phyloP scores from a whole-genome alignment of 2,888 invertebrate species.

The Octodonta nipae region DNA sequence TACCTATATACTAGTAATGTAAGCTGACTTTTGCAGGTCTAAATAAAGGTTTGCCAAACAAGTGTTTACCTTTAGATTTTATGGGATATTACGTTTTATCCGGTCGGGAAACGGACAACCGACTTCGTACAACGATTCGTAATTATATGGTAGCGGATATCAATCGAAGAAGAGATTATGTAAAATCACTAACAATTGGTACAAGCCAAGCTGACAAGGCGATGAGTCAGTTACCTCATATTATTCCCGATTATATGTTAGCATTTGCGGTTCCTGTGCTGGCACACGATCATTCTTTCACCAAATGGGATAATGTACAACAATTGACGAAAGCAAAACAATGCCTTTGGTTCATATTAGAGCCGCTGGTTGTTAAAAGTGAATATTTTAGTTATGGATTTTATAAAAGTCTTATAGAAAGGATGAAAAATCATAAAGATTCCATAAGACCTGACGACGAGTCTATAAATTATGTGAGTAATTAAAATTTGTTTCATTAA shows the following conservation, averaged over 20 bases:
- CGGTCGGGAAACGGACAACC: conserved; percentile 73
- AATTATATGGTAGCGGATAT: conserved; percentile 83
- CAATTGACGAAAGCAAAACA: conserved; percentile 69
- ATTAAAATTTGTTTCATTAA: no score
- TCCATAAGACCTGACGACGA: conserved; percentile 74
- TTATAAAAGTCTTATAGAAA: conserved; percentile 83
- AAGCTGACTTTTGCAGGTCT: conserved; percentile 9
- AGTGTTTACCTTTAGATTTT: conserved; percentile 88
- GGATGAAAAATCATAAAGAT: conserved; percentile 90
- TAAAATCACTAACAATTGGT: conserved; percentile 67
- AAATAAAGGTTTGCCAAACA: conserved; percentile 60
- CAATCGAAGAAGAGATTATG: conserved; percentile 75
- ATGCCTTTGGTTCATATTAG: conserved; percentile 87
- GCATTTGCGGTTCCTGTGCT: conserved; percentile 92
- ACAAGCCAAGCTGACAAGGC: conserved; percentile 53
- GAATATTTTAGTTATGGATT: conserved; percentile 92
- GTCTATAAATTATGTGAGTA: conserved; percentile 64
- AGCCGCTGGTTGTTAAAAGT: conserved; percentile 83
- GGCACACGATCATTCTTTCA: conserved; percentile 82
- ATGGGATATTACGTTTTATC: conserved; percentile 68
- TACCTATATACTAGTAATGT: not conserved
- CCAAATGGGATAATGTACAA: conserved; percentile 58
- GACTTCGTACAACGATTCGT: conserved; percentile 52
- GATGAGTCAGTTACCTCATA: conserved; percentile 66
- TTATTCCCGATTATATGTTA: conserved; percentile 92